These are phyloP conservation scores for Kryptolebias ocellatus DNA, from an alignment of 2,797 vertebrate species.

Conservation along the genomic window DNA sequence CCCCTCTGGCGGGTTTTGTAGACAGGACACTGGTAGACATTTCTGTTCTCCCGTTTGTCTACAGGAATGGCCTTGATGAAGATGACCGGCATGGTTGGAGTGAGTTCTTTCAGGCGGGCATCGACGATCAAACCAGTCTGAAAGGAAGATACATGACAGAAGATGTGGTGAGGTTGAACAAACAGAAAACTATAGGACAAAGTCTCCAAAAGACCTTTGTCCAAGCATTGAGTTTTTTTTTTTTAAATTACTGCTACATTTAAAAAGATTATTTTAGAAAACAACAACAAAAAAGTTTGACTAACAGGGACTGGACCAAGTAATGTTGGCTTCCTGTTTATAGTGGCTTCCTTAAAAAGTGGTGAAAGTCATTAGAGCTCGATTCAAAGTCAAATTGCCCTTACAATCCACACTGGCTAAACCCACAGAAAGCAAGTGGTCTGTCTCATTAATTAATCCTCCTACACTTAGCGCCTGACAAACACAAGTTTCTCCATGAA, in stretches of 20 bases:
- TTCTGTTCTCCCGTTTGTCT: slow-evolving; percentile 87
- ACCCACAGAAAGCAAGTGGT: slow-evolving; percentile 58
- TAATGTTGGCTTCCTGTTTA: slow-evolving; percentile 10
- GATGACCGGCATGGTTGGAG: slow-evolving; percentile 88
- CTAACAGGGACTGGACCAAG: slow-evolving; percentile 27
- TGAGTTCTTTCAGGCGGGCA: slow-evolving; percentile 90
- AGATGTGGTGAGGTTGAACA: slow-evolving; percentile 17
- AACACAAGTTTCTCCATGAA: slow-evolving; percentile 66
- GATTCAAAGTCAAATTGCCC: slow-evolving; percentile 55
- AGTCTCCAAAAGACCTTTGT: slow-evolving; percentile 23
- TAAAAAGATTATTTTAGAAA: slow-evolving; percentile 9
- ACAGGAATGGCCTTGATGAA: slow-evolving; percentile 89
- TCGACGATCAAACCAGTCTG: slow-evolving; percentile 88
- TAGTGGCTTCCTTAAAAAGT: slow-evolving; percentile 61
- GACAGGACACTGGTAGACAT: slow-evolving; percentile 88
- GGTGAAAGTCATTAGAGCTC: slow-evolving; percentile 66
- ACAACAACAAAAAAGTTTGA: slow-evolving; percentile 1
- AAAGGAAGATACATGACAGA: slow-evolving; percentile 13
- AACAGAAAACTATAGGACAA: slow-evolving; percentile 25
- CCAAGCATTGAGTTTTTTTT: slow-evolving; percentile 14
- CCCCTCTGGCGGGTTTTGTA: slow-evolving; percentile 93
- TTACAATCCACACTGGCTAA: slow-evolving; percentile 49
- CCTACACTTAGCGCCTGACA: slow-evolving; percentile 68
- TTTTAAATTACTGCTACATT: slow-evolving; percentile 17
- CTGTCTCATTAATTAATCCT: slow-evolving; percentile 78